These are phyloP conservation scores for Burhinus oedicnemus DNA, from an alignment of 2,113 vertebrate genomes.

Conservation along the genomic window DNA sequence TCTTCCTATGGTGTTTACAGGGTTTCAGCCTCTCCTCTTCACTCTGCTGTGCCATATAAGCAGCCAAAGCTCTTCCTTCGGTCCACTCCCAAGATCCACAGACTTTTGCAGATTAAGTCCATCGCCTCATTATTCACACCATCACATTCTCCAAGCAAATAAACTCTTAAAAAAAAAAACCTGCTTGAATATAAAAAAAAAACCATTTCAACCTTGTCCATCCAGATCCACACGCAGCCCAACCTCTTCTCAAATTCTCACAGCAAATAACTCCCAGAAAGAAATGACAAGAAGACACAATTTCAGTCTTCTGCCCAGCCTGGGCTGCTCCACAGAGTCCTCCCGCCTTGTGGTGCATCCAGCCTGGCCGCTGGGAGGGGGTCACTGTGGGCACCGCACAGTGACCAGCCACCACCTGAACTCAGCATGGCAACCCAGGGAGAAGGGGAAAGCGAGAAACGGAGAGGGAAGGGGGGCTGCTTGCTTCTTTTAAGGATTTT, in stretches of 20 bases:
- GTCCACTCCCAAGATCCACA: neutral
- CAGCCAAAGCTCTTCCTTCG: neutral
- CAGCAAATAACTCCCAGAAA: neutral
- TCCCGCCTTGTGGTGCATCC: neutral
- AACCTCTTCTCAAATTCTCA: neutral
- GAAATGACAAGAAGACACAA: rapidly evolving
- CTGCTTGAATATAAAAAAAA: neutral
- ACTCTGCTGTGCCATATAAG: neutral
- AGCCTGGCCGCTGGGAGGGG: neutral
- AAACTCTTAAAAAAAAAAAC: neutral
- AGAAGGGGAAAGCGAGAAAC: neutral
- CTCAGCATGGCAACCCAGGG: neutral
- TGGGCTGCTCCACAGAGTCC: rapidly evolving
- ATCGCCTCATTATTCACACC: neutral
- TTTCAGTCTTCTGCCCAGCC: neutral
- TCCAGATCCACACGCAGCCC: neutral
- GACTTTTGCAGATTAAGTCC: neutral
- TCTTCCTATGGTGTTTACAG: neutral
- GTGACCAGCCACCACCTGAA: neutral
- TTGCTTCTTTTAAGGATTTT: neutral
- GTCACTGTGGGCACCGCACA: rapidly evolving
- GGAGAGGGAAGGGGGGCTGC: neutral
- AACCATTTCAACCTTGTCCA: neutral
- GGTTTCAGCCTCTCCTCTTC: neutral
- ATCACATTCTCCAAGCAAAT: neutral